These are phyloP conservation scores for Perdita meconis DNA, from an alignment of 2,888 invertebrate species.

Conservation along the genomic window DNA sequence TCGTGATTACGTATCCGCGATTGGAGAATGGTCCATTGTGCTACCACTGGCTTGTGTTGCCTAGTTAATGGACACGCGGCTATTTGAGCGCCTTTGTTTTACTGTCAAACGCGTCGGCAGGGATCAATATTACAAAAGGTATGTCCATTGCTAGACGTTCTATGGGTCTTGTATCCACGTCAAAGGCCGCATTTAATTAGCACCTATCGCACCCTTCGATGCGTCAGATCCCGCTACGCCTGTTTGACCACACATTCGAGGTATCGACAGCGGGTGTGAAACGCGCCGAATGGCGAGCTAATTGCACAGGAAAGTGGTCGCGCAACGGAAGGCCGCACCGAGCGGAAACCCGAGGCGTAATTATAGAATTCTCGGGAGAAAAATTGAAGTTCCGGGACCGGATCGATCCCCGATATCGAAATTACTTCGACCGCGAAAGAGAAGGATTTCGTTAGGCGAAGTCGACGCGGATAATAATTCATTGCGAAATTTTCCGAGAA, in stretches of 20 bases:
- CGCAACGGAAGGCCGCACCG: too few relatives aligned
- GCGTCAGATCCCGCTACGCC: conserved; percentile 32
- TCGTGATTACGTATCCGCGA: conserved; percentile 14
- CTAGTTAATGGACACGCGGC: conserved; percentile 18
- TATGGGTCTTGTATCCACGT: conserved; percentile 64
- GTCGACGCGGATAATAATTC: too few relatives aligned
- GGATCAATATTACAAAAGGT: conserved; percentile 65
- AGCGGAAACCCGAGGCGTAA: too few relatives aligned
- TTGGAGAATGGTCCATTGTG: conserved; percentile 19
- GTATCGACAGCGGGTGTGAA: conserved; percentile 39
- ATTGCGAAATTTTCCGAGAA: too few relatives aligned
- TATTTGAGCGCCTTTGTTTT: conserved; percentile 32
- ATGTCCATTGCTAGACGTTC: conserved; percentile 55
- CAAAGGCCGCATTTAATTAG: conserved; percentile 78
- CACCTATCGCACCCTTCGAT: conserved; percentile 65
- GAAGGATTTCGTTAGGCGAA: too few relatives aligned
- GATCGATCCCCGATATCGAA: too few relatives aligned
- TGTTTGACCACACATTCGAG: conserved; percentile 52
- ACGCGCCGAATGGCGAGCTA: conserved; percentile 30
- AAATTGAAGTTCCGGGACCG: too few relatives aligned
- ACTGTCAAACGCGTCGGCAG: conserved; percentile 18
- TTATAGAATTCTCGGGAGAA: too few relatives aligned
- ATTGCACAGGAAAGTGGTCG: conserved; percentile 12
- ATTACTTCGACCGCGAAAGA: too few relatives aligned
- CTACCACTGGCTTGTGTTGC: not conserved